These are phyloP conservation scores for Tuta absoluta DNA, from an alignment of 2,888 invertebrate genomes.

Conservation along the genomic window DNA sequence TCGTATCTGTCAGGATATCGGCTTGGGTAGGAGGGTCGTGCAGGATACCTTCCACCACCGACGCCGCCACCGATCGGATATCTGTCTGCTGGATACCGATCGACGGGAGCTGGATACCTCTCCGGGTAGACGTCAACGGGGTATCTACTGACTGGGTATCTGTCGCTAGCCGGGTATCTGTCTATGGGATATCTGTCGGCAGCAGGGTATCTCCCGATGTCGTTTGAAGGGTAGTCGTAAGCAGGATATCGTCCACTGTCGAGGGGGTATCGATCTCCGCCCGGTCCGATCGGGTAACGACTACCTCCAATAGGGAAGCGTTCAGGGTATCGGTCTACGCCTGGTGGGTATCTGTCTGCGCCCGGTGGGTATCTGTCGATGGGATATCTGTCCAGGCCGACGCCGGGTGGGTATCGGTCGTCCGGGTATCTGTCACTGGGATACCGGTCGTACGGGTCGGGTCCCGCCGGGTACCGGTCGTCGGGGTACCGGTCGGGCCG, in stretches of 20 bases:
- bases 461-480: slow-evolving; percentile 67
- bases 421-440: slow-evolving; percentile 54
- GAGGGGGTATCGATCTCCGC: slow-evolving; percentile 64
- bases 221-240: slow-evolving; percentile 58
- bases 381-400: slow-evolving; percentile 56
- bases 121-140: slow-evolving; percentile 66
- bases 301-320: slow-evolving; percentile 66
- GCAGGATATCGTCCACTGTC: slow-evolving; percentile 64
- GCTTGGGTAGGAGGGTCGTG: slow-evolving; percentile 56
- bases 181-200: slow-evolving; percentile 48
- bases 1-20: slow-evolving; percentile 78
- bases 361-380: slow-evolving; percentile 65
- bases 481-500: slow-evolving; percentile 80
- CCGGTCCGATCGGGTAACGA: slow-evolving; percentile 58
- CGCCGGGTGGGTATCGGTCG: slow-evolving; percentile 54
- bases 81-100: slow-evolving; percentile 63
- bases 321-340: slow-evolving; percentile 77
- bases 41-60: slow-evolving; percentile 58
- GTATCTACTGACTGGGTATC: slow-evolving; percentile 69
- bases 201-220: slow-evolving; percentile 49
- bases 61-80: slow-evolving; percentile 57
- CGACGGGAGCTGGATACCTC: slow-evolving; percentile 57
- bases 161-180: slow-evolving; percentile 61
- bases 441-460: slow-evolving; percentile 63
- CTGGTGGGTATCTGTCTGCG: slow-evolving; percentile 70